phyloP scores from a whole-genome alignment of 2,888 invertebrate genomes.

The Anodontia alba region DNA sequence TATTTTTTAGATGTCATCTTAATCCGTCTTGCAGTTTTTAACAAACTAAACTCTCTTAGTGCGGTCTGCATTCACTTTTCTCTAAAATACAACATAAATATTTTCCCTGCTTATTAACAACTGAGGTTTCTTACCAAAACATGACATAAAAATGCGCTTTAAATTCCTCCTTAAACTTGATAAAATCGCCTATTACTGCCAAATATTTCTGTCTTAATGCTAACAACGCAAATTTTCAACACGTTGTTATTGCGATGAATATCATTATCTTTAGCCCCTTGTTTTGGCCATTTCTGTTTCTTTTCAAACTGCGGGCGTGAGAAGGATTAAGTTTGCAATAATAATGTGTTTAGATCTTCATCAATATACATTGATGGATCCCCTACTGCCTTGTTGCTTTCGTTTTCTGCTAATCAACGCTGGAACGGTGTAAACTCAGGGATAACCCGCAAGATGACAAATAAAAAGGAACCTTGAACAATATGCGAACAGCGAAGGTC shows the following conservation, averaged over 20 bases:
- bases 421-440: conserved; percentile 58
- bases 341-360: conserved; percentile 56
- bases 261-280: background rate
- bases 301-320: conserved; percentile 61
- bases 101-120: background rate
- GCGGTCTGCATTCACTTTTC: background rate
- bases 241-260: background rate
- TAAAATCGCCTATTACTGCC: conserved; percentile 8
- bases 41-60: no score
- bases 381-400: conserved; percentile 51
- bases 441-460: no score
- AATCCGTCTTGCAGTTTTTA: no score
- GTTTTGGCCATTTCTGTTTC: conserved; percentile 37
- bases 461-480: no score
- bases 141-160: background rate
- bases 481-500: no score
- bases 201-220: background rate
- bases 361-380: conserved; percentile 56
- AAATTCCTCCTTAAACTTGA: background rate
- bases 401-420: conserved; percentile 53
- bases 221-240: conserved; percentile 16
- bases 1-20: no score
- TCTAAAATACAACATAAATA: conserved; percentile 1
- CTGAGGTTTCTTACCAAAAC: conserved; percentile 2
- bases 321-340: conserved; percentile 56